Conservation (phyloP, 1,140 invertebrate species). For the Drosophila persimilis region DNA sequence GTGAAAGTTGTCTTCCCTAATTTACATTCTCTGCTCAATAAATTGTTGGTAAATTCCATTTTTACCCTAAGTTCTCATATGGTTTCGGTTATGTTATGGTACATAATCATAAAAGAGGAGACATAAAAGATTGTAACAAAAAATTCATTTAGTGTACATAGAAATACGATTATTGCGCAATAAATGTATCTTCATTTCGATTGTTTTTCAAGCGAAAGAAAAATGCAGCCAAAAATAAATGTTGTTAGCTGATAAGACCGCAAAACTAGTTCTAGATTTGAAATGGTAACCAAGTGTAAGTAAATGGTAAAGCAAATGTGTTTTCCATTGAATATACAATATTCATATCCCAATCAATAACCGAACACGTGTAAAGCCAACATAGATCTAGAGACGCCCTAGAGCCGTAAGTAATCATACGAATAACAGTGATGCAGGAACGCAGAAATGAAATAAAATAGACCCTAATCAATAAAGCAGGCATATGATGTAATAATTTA, state of each 20-base stretch:
- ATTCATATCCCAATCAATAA: constrained; percentile 65
- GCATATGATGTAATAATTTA: constrained; percentile 25
- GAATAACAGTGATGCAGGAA: constrained; percentile 53
- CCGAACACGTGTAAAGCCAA: constrained; percentile 31
- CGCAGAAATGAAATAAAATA: constrained; percentile 31
- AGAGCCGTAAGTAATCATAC: constrained; percentile 17
- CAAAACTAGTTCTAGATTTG: constrained; percentile 36
- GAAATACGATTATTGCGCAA: constrained; percentile 1
- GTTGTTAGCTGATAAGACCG: constrained; percentile 48
- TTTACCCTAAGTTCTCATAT: constrained; percentile 6
- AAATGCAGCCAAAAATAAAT: constrained; percentile 29
- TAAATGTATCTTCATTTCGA: constrained; percentile 21
- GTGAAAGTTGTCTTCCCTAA: constrained; percentile 77
- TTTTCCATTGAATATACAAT: constrained; percentile 65
- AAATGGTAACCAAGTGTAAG: constrained; percentile 28
- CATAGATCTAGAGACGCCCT: constrained; percentile 18
- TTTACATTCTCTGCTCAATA: constrained; percentile 47
- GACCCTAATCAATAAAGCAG: constrained; percentile 28
- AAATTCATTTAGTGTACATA: constrained; percentile 51
- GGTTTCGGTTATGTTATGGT: constrained; percentile 25
- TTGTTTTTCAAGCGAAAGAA: constrained; percentile 20
- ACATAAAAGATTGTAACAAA: constrained; percentile 13
- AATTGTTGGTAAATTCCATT: constrained; percentile 6
- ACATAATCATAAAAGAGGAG: constrained; percentile 2
- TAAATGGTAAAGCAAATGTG: constrained; percentile 18